Evolutionary conservation across 2,888 invertebrate genomes (phyloP).

Genomic region (Drosophila colorata): DNA sequence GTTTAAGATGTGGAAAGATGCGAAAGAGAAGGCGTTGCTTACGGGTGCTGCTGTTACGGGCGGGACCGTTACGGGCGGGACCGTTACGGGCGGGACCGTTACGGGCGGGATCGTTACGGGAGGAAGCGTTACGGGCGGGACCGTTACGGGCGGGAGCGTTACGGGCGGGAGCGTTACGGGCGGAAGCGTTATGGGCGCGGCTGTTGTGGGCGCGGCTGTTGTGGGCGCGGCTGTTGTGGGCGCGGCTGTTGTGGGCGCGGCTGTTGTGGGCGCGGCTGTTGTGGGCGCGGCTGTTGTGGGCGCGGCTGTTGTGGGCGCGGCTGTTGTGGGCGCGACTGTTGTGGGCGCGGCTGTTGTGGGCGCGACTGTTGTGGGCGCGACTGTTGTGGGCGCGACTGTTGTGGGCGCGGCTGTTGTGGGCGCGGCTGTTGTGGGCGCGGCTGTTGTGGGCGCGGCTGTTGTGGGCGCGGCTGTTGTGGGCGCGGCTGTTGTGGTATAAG

Average conservation of each 20-base stretch:
- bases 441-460: background rate
- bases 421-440: background rate
- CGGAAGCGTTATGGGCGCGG: too few species aligned
- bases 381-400: background rate
- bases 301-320: background rate
- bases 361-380: background rate
- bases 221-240: background rate
- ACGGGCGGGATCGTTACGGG: background rate
- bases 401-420: background rate
- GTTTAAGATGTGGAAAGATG: background rate
- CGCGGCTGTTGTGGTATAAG: rapidly evolving
- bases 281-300: conserved; percentile 3
- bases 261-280: background rate
- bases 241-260: background rate
- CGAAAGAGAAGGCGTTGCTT: background rate
- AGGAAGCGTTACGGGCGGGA: too few species aligned
- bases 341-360: conserved; percentile 13
- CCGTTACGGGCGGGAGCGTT: too few species aligned
- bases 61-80: background rate
- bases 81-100: rapidly evolving
- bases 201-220: background rate
- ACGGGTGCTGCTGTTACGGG: conserved; percentile 8
- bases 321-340: conserved; percentile 4
- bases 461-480: background rate
- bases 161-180: too few species aligned